A percentile compares a stretch with the other conserved stretches of the same genome.
Conservation (phyloP, 2,113 vertebrate species). For the Caloenas nicobarica region DNA sequence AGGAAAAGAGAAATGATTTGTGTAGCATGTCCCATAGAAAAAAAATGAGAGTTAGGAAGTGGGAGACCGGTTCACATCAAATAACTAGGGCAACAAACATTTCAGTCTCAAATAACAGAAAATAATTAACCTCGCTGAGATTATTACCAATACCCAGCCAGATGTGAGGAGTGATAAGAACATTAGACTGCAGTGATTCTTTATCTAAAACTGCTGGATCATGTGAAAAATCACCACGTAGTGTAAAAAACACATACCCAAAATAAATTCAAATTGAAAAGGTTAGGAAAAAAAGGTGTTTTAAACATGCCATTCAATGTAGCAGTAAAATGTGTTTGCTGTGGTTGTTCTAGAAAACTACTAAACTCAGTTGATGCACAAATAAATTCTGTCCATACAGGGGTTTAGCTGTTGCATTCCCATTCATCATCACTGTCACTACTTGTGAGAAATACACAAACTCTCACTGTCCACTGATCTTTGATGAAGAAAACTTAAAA, state of each 20-base stretch:
- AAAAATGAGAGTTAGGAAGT: neutral
- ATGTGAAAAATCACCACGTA: neutral
- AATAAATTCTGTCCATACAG: neutral
- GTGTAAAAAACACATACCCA: neutral
- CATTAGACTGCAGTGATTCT: neutral
- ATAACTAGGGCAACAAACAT: conserved; percentile 12
- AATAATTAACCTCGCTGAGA: neutral
- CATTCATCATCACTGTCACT: neutral
- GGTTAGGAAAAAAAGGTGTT: neutral
- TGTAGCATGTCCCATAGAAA: conserved; percentile 4
- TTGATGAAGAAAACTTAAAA: neutral
- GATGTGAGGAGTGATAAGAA: neutral
- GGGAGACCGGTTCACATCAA: conserved; percentile 10
- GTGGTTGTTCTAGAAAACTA: neutral
- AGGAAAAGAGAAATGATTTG: conserved; percentile 45
- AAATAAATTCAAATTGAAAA: conserved; percentile 3
- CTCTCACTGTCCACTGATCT: neutral
- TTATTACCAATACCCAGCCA: neutral
- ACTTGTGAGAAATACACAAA: neutral
- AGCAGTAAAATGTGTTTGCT: neutral
- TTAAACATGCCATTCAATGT: neutral
- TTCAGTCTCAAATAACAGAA: neutral
- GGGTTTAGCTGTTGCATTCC: neutral
- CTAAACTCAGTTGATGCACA: neutral
- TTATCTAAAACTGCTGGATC: neutral